These are phyloP conservation scores for Lophura swinhoii DNA, from an alignment of 2,797 vertebrate species.

Conservation along the genomic window DNA sequence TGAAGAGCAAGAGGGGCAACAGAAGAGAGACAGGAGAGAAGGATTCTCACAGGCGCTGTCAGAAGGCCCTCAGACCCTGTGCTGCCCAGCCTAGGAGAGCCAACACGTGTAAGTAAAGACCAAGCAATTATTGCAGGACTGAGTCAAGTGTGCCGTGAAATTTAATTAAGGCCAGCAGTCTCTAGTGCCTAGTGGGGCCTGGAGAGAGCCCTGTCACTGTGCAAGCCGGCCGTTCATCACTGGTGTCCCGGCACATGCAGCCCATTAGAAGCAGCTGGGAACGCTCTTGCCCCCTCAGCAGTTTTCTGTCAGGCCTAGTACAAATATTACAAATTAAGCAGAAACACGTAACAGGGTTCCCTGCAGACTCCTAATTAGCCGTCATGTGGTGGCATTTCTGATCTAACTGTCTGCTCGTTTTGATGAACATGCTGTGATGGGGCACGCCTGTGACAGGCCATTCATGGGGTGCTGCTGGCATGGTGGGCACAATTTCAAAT, in stretches of 20 bases:
- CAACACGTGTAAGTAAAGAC: neutral
- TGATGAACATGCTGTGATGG: neutral
- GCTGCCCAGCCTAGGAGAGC: neutral
- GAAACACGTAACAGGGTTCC: neutral
- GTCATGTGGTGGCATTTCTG: rapidly evolving
- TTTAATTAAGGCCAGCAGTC: constrained; percentile 49
- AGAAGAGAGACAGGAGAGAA: neutral
- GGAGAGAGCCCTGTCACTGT: constrained; percentile 5
- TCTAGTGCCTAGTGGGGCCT: constrained; percentile 22
- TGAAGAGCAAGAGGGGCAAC: neutral
- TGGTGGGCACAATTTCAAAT: neutral
- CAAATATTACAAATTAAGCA: constrained; percentile 48
- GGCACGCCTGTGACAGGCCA: neutral
- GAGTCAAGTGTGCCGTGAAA: constrained; percentile 50
- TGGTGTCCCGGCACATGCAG: neutral
- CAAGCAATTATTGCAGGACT: neutral
- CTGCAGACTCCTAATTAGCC: constrained; percentile 44
- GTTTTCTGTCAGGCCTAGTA: constrained; percentile 39
- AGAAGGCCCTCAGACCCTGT: neutral
- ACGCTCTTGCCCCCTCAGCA: neutral
- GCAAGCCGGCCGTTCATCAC: neutral
- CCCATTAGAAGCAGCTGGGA: constrained; percentile 24
- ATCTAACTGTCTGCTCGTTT: neutral
- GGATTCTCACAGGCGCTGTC: rapidly evolving
- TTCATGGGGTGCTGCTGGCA: neutral